These are phyloP conservation scores for Crematogaster levior DNA, from an alignment of 2,888 invertebrate species.

Conservation along the genomic window DNA sequence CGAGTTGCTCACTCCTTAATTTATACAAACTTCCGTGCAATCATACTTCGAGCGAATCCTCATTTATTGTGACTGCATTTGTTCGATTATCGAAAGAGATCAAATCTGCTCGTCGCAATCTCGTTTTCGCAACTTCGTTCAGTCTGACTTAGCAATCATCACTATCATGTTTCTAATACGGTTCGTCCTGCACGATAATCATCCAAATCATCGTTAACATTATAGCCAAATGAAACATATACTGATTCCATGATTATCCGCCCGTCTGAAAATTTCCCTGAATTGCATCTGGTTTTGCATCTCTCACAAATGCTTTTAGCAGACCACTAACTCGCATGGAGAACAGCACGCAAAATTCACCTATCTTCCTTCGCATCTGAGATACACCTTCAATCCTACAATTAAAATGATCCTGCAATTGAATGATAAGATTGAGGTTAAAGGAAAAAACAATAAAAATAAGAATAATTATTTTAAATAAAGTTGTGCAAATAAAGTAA, in stretches of 20 bases:
- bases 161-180: conserved; percentile 75
- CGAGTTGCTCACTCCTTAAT: background rate
- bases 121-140: conserved; percentile 42
- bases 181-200: conserved; percentile 61
- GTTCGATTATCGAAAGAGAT: conserved; percentile 49
- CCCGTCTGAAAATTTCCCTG: conserved; percentile 57
- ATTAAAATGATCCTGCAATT: conserved; percentile 29
- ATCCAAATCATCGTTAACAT: conserved; percentile 75
- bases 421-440: conserved; percentile 23
- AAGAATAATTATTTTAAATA: background rate
- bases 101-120: background rate
- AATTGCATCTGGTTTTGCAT: conserved; percentile 61
- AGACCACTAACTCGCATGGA: conserved; percentile 63
- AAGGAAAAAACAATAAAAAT: background rate
- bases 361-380: conserved; percentile 6
- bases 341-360: conserved; percentile 24
- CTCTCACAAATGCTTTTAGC: conserved; percentile 64
- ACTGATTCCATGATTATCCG: conserved; percentile 17
- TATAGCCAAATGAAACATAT: conserved; percentile 54
- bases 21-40: background rate
- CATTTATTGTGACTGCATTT: conserved; percentile 62
- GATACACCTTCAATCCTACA: background rate
- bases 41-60: conserved; percentile 26
- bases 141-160: conserved; percentile 47
- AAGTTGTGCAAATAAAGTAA: background rate